These are phyloP conservation scores for Ameiurus melas DNA, from an alignment of 2,113 vertebrate species.

Conservation along the genomic window DNA sequence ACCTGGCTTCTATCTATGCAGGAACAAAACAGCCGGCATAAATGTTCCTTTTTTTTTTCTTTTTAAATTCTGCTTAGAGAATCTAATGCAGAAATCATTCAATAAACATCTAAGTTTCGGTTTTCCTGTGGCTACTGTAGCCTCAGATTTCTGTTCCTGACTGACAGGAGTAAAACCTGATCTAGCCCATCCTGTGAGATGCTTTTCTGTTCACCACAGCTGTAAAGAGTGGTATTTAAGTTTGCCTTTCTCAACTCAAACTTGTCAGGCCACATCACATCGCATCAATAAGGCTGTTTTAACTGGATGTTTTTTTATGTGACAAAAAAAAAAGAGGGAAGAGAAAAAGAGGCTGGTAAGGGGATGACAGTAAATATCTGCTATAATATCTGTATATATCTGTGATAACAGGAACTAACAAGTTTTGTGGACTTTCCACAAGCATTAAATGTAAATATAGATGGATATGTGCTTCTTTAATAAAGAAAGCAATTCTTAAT, in stretches of 20 bases:
- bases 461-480: no score
- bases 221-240: not conserved
- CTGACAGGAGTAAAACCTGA: not conserved
- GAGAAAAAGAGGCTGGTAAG: no score
- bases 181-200: not conserved
- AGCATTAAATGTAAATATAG: not conserved
- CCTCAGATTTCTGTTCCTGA: no score
- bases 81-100: not conserved
- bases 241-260: not conserved
- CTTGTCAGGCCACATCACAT: not conserved
- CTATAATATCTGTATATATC: not conserved
- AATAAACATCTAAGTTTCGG: not conserved
- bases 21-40: not conserved
- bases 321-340: no score
- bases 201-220: not conserved
- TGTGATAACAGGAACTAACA: not conserved
- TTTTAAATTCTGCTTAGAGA: not conserved
- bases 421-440: not conserved
- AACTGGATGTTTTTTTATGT: not conserved
- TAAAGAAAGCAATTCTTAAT: no score
- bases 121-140: not conserved
- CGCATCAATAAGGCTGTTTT: not conserved
- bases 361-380: not conserved
- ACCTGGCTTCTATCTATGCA: not conserved
- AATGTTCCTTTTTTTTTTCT: not conserved